Evolutionary conservation across 2,888 invertebrate species (phyloP).

Genomic region (Eupithecia pulchellata): DNA sequence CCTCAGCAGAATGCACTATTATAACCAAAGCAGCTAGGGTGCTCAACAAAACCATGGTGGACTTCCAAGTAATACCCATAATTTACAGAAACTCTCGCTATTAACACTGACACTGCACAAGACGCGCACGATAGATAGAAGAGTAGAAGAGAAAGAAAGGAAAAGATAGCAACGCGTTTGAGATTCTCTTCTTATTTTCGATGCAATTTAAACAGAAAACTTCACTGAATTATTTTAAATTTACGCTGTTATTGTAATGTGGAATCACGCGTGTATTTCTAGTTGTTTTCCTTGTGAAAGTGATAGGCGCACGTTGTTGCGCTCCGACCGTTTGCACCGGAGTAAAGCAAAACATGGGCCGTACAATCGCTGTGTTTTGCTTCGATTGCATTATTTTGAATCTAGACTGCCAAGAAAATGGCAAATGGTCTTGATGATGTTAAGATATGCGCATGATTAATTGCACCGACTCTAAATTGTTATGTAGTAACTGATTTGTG

Average conservation of each 20-base stretch:
- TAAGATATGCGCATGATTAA: not conserved
- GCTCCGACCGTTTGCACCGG: slow-evolving; percentile 62
- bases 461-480: not conserved
- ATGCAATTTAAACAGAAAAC: not conserved
- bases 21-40: slow-evolving; percentile 81
- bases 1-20: slow-evolving; percentile 77
- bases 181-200: slow-evolving; percentile 44
- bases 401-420: slow-evolving; percentile 6
- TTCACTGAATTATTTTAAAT: not conserved
- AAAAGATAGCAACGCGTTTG: slow-evolving; percentile 48
- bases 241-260: slow-evolving; percentile 59
- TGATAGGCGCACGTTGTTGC: slow-evolving; percentile 70
- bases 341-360: slow-evolving; percentile 53
- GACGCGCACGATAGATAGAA: slow-evolving; percentile 39
- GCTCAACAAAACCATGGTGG: slow-evolving; percentile 76
- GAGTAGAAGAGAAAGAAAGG: slow-evolving; percentile 51
- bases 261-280: slow-evolving; percentile 60
- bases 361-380: slow-evolving; percentile 29
- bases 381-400: slow-evolving; percentile 34
- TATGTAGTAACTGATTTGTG: not conserved
- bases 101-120: slow-evolving; percentile 49
- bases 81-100: slow-evolving; percentile 56
- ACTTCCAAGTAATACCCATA: slow-evolving; percentile 77
- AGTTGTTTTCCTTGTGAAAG: slow-evolving; percentile 67
- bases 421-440: not conserved